Conservation (phyloP, 2,797 vertebrate species). For the Ispidina lecontei region DNA sequence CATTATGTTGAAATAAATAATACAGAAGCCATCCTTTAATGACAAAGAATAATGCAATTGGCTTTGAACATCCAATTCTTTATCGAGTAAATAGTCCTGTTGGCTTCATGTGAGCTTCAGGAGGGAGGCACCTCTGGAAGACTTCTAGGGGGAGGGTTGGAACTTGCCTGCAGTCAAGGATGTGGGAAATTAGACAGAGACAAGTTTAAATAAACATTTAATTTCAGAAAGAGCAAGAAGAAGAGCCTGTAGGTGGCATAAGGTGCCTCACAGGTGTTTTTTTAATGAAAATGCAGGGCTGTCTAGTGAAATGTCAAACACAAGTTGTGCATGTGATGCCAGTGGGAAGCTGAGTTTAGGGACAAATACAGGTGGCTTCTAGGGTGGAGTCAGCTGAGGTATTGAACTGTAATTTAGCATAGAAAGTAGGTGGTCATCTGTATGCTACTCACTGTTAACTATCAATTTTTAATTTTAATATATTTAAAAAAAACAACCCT, state of each 20-base stretch:
- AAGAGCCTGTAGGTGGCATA: slow-evolving; percentile 41
- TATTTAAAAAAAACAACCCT: background rate
- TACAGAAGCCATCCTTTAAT: background rate
- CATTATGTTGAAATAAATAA: background rate
- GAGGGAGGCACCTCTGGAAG: background rate
- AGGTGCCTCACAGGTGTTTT: background rate
- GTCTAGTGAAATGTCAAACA: background rate
- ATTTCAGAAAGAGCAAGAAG: background rate
- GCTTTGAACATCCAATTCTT: background rate
- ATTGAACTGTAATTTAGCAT: background rate
- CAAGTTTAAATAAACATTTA: background rate
- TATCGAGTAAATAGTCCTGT: background rate
- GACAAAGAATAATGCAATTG: background rate
- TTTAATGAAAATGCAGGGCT: background rate
- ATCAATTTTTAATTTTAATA: background rate
- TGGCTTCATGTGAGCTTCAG: background rate
- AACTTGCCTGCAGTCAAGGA: background rate
- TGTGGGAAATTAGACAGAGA: background rate
- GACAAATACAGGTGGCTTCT: background rate
- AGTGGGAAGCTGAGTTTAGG: background rate
- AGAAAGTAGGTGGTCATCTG: background rate
- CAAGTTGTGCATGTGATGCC: background rate
- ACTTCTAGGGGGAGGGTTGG: background rate
- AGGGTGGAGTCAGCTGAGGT: background rate
- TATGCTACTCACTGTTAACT: background rate